A percentile compares a stretch with the other conserved stretches of the same genome.
phyloP scores from a whole-genome alignment of 2,113 vertebrate genomes.

The Cinclus mexicanus region DNA sequence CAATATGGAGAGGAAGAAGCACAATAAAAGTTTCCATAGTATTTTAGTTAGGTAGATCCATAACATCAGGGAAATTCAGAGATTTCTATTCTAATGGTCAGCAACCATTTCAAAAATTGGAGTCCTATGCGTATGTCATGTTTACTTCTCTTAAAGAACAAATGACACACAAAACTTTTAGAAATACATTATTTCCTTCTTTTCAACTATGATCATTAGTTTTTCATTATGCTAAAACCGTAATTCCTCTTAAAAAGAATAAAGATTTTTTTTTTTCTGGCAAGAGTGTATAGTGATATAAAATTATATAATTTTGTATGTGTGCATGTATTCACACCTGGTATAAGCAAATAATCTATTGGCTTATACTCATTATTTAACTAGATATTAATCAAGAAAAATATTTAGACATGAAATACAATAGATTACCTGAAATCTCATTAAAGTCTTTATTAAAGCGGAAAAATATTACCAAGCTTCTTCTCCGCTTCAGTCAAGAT shows the following conservation, averaged over 20 bases:
- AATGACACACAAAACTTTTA: background rate
- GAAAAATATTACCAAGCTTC: background rate
- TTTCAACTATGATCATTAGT: background rate
- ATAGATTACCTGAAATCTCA: background rate
- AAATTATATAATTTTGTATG: background rate
- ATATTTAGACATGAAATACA: background rate
- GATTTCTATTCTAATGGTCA: background rate
- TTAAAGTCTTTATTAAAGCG: rapidly evolving
- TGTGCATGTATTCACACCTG: background rate
- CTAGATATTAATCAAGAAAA: background rate
- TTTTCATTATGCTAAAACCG: background rate
- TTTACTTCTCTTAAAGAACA: background rate
- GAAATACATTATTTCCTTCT: background rate
- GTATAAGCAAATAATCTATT: background rate
- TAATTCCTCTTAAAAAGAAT: background rate
- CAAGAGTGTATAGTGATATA: background rate
- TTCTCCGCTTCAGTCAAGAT: background rate
- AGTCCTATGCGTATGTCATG: background rate
- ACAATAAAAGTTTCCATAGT: background rate
- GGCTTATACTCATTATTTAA: background rate
- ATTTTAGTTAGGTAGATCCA: background rate
- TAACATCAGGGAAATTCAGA: background rate
- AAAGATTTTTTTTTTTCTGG: background rate
- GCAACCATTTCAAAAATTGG: background rate
- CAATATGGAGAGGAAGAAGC: rapidly evolving